phyloP scores from a whole-genome alignment of 2,113 vertebrate species.

The Phalacrocorax pelagicus region DNA sequence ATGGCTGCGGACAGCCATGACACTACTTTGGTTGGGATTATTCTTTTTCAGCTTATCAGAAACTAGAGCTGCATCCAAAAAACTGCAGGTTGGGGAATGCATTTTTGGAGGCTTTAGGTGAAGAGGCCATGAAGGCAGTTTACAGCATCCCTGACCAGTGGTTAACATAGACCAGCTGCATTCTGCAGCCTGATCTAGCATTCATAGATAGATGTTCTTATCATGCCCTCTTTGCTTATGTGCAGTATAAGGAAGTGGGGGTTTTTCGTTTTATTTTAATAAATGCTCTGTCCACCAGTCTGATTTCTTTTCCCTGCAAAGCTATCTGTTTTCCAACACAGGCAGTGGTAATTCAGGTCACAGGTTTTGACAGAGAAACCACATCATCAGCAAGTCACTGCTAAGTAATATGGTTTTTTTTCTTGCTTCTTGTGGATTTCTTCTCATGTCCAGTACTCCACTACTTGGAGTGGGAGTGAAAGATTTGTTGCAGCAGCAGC shows the following conservation, averaged over 20 bases:
- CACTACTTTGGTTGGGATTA: background rate
- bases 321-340: background rate
- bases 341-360: background rate
- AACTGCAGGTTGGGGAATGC: background rate
- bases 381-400: background rate
- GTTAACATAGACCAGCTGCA: background rate
- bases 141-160: background rate
- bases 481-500: background rate
- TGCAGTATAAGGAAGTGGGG: background rate
- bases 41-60: background rate
- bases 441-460: background rate
- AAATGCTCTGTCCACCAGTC: background rate
- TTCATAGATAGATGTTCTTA: background rate
- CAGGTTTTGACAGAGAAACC: conserved; percentile 15
- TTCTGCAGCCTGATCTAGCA: background rate
- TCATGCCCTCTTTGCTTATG: background rate
- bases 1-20: background rate
- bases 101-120: background rate
- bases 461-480: background rate
- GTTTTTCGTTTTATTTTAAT: background rate
- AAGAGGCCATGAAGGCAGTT: background rate
- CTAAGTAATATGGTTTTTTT: background rate
- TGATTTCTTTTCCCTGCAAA: background rate
- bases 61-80: background rate
- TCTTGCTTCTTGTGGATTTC: background rate